Conservation (phyloP, 1,140 invertebrate genomes). For the Anoplolepis gracilipes region DNA sequence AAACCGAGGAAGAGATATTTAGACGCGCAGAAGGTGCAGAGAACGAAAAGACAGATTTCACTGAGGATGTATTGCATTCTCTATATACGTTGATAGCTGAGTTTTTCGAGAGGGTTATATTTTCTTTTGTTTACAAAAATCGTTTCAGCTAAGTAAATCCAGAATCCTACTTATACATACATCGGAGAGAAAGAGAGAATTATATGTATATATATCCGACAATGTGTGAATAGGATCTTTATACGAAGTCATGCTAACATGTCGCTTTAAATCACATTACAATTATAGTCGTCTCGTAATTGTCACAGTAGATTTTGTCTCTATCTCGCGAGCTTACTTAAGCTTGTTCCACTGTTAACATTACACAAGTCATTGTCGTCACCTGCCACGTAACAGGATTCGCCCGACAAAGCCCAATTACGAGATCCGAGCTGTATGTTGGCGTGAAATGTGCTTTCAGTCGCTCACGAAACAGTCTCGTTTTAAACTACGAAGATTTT, state of each 20-base stretch:
- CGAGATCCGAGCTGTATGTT: slow-evolving; percentile 4
- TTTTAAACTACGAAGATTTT: not conserved
- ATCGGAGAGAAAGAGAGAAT: not conserved
- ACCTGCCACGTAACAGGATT: slow-evolving; percentile 38
- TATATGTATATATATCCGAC: too few species aligned
- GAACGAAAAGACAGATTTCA: not conserved
- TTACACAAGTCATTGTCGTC: slow-evolving; percentile 56
- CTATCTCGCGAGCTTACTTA: slow-evolving; percentile 37
- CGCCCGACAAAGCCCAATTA: slow-evolving; percentile 40
- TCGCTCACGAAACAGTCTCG: not conserved
- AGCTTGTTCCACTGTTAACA: slow-evolving; percentile 32
- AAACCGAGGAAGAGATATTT: slow-evolving; percentile 62
- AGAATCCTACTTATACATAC: slow-evolving; percentile 14
- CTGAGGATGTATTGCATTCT: slow-evolving; percentile 19
- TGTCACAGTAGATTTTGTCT: slow-evolving; percentile 48
- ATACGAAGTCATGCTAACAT: not conserved
- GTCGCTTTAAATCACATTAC: slow-evolving; percentile 40
- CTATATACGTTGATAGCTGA: not conserved
- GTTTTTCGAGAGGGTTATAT: not conserved
- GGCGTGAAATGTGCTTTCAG: slow-evolving; percentile 38
- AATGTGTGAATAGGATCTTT: not conserved
- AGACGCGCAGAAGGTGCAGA: slow-evolving; percentile 26
- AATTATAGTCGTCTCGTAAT: slow-evolving; percentile 37
- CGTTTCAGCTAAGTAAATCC: not conserved
- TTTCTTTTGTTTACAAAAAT: not conserved